Evolutionary conservation across 2,888 invertebrate genomes (phyloP), one percentile per base, ranked within the genome.

Genomic region (Camponotus fellah): DNA sequence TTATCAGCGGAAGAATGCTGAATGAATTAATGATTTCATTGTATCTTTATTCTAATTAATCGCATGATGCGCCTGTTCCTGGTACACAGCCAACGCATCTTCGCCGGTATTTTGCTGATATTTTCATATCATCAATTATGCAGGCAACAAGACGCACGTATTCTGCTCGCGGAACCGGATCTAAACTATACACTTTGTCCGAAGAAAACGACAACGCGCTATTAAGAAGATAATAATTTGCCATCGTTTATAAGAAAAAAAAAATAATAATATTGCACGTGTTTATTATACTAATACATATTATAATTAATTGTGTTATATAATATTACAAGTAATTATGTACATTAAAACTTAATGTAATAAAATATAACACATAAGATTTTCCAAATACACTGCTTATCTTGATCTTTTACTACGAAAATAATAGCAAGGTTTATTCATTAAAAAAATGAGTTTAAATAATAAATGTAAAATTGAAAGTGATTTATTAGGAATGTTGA

Each of bases 111-210:
- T 87, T 82, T 82, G 40, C 74, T 43, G 83, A 40, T 58, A 72
- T 85, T 86, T 85, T 86, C 83, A 72, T 86, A 85, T 53, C n/a
- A 86, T 89, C 79, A 89, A 89, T 88, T 87, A 90, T 86, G 86
- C 84, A 89, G 86, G 85, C 86, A 79, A 85, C 37, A 64, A 84
- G 69, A 77, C 69, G 75, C 14, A 32, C 66, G 60, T 85, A 86
- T 86, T 82, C 82, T 71, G 56, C 79, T 83, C 85, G 85, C 89
- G 89, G 91, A 91, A 91, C 91, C 90, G 91, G 91, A 91, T 91
- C 88, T 86, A 80, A 84, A 82, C 87, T 86, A 81, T 86, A 77
- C 86, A 77, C 83, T 56, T 87, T 83, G 84, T 60, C 82, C 85
- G 83, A 80, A 79, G 85, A 80, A 83, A 86, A 85, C 74, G 84